These are phyloP conservation scores for Abscondita cerata DNA, from an alignment of 2,888 invertebrate genomes.

Conservation along the genomic window DNA sequence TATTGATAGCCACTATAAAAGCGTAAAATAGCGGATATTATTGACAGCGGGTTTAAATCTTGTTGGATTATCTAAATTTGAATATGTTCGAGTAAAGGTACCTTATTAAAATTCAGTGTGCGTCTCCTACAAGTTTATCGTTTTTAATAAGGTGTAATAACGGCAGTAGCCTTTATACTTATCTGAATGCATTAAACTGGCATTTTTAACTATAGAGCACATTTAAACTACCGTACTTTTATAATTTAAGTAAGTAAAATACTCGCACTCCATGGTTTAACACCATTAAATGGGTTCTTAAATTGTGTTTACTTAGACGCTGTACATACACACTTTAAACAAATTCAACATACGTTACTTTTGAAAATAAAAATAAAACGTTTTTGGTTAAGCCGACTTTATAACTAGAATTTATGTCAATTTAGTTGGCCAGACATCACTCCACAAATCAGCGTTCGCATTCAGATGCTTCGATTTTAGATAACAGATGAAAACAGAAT, in stretches of 20 bases:
- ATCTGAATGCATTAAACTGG: constrained; percentile 41
- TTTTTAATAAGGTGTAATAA: constrained; percentile 16
- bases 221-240: constrained; percentile 48
- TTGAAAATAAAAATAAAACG: too few species aligned
- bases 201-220: constrained; percentile 51
- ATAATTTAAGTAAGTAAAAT: constrained; percentile 39
- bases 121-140: constrained; percentile 7
- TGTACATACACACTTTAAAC: constrained; percentile 28
- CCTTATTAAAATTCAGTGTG: constrained; percentile 11
- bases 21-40: too few species aligned
- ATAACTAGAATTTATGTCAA: constrained; percentile 25
- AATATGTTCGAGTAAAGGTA: neutral
- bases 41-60: too few species aligned
- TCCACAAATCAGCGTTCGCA: constrained; percentile 38
- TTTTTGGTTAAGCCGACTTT: constrained; percentile 14
- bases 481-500: constrained; percentile 38
- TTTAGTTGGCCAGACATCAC: constrained; percentile 36
- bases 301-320: constrained; percentile 21
- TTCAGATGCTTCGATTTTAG: constrained; percentile 35
- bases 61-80: too few species aligned
- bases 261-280: constrained; percentile 40
- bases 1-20: too few species aligned
- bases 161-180: constrained; percentile 39
- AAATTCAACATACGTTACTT: constrained; percentile 5
- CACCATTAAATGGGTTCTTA: constrained; percentile 39